Base-by-base conservation (phyloP, 1,140 invertebrate species). In the Drosophila simulans region DNA sequence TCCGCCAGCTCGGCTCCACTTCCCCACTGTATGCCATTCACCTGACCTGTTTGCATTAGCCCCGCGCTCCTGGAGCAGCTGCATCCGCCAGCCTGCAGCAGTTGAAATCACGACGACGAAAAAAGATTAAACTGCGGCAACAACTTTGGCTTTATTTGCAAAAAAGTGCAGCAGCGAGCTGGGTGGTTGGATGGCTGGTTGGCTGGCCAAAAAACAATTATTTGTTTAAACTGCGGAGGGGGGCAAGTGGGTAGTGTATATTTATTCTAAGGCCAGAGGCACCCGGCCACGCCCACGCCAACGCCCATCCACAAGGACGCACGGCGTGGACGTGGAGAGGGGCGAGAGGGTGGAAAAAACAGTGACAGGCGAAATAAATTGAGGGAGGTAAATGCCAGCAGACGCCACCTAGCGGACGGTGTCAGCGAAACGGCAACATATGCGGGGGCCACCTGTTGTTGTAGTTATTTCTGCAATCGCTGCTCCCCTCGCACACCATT, bases 141-240 rank as follows among this genome's bases (percentile, higher is more conserved):
- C 64, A 86, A 80, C 82, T 84, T 77, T 70, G 58, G 70, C 68
- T 77, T 70, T 69, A 70, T 70, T 80, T 80, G 63, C 58, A 63
- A 49, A 52, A 60, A 70, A 77, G 60, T 80, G 57, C 75, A 70
- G 59, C 57, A 60, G 57, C 68, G 57, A 17, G 63, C 2, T 43
- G 40, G 40, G 7, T 43, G 62, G 37, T 13, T 39, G 12, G 8
- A 12, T 74, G 63, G 57, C 77, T 71, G 83, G 57, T 68, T 71
- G 83, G 66, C 75, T 72, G 52, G 74, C 72, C 83, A 63, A 77
- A 88, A 86, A 88, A 83, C 84, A 88, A 88, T 88, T 88, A 88
- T 88, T 88, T 88, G 83, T 77, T 77, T 63, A 72, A 74, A 62
- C 43, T 11, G n/a, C 12, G 12, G n/a, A 4, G 31, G 34, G 31